These are phyloP conservation scores for Gymnopithys bicolor DNA, from an alignment of 2,797 vertebrate species.

Conservation along the genomic window DNA sequence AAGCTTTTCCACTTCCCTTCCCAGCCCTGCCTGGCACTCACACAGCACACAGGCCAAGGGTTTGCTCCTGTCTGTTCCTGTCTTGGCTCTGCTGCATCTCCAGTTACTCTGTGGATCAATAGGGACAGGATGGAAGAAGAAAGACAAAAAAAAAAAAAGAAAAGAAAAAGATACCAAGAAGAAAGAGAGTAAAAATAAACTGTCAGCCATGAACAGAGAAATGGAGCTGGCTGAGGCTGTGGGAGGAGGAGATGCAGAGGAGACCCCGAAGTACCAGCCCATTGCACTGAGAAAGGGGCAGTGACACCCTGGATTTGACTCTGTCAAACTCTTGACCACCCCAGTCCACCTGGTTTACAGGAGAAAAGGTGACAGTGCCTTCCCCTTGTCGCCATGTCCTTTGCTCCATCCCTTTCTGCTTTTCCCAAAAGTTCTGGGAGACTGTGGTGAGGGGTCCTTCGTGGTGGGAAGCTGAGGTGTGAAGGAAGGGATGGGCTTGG, in stretches of 20 bases:
- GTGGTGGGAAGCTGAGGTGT: neutral
- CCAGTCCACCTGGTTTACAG: too few species aligned
- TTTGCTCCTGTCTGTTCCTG: slow-evolving; percentile 60
- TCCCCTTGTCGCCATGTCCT: neutral
- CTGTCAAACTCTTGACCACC: neutral
- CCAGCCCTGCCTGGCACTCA: neutral
- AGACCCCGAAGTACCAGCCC: neutral
- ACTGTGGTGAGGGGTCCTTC: fast-evolving
- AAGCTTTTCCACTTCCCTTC: slow-evolving; percentile 3
- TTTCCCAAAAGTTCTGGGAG: neutral
- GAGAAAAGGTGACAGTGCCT: neutral
- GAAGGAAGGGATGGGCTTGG: neutral
- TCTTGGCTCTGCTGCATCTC: slow-evolving; percentile 61
- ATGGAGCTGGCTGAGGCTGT: neutral
- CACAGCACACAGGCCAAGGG: neutral
- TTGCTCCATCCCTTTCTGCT: neutral
- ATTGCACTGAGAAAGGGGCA: neutral
- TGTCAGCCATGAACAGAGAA: neutral
- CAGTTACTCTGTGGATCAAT: slow-evolving; percentile 67
- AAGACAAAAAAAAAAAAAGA: neutral
- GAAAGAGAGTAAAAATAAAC: slow-evolving; percentile 56
- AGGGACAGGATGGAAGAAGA: slow-evolving; percentile 57
- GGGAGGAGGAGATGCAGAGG: neutral
- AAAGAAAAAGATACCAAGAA: neutral
- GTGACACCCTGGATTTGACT: neutral